phyloP scores from a whole-genome alignment of 1,140 invertebrate genomes.

The Lepidostoma basale region DNA sequence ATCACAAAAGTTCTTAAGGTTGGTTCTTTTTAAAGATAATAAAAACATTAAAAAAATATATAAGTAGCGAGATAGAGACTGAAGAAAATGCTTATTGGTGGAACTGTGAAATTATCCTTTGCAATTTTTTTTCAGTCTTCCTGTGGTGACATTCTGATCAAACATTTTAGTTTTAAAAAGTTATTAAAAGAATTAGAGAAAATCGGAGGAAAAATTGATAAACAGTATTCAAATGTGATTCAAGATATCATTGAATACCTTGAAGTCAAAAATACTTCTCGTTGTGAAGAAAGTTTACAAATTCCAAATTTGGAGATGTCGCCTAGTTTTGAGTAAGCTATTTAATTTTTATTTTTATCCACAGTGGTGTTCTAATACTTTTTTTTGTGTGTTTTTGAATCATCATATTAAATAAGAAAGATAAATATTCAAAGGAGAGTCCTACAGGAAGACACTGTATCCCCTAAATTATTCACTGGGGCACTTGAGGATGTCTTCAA shows the following conservation, averaged over 20 bases:
- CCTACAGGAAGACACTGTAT: too few relatives aligned
- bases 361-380: neutral
- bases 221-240: slow-evolving; percentile 1
- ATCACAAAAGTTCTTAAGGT: slow-evolving; percentile 53
- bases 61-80: too few relatives aligned
- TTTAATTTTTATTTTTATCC: neutral
- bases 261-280: neutral
- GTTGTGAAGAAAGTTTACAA: neutral
- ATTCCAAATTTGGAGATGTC: slow-evolving; percentile 9
- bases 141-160: slow-evolving; percentile 16
- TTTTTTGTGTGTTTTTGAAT: too few relatives aligned
- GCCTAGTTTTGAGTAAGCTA: neutral
- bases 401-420: too few relatives aligned
- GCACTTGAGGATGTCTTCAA: too few relatives aligned
- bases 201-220: slow-evolving; percentile 1
- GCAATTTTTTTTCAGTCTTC: slow-evolving; percentile 27
- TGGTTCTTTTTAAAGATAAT: slow-evolving; percentile 23
- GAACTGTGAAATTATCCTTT: neutral
- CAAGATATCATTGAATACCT: slow-evolving; percentile 30
- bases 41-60: neutral
- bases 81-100: neutral
- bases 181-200: slow-evolving; percentile 12
- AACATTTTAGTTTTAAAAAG: slow-evolving; percentile 12
- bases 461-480: too few relatives aligned
- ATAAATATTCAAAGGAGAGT: too few relatives aligned